phyloP scores from a whole-genome alignment of 2,113 vertebrate genomes.

The Dasyurus viverrinus region DNA sequence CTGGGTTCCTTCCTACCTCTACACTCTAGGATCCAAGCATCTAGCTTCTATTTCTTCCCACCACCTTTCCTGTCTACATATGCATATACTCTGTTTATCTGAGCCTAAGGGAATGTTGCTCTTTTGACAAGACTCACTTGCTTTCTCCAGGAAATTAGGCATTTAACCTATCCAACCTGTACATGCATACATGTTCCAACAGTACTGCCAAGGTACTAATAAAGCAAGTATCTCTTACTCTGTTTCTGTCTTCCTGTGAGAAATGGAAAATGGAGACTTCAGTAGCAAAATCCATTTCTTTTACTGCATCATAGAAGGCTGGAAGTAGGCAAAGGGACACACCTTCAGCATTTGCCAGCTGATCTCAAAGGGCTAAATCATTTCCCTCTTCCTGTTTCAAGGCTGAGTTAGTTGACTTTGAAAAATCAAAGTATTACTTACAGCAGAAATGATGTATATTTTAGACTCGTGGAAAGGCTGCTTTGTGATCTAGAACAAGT shows the following conservation, averaged over 20 bases:
- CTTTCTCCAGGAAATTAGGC: neutral
- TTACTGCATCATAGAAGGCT: neutral
- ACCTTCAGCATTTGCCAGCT: conserved; percentile 17
- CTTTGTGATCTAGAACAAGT: conserved; percentile 17
- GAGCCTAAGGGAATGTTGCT: neutral
- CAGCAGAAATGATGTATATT: conserved; percentile 23
- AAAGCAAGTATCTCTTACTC: conserved; percentile 1
- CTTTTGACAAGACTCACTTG: neutral
- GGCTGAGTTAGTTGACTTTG: conserved; percentile 32
- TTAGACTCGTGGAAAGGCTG: neutral
- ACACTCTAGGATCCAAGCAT: neutral
- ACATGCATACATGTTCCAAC: neutral
- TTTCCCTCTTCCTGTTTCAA: conserved; percentile 57
- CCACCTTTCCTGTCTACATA: neutral
- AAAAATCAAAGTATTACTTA: conserved; percentile 19
- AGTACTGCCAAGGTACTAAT: neutral
- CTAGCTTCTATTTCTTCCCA: conserved; percentile 27
- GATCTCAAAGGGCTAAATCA: neutral
- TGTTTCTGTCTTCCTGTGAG: conserved; percentile 43
- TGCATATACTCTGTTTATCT: neutral
- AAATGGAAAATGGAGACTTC: conserved; percentile 28
- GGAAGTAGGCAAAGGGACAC: neutral
- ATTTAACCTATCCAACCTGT: neutral
- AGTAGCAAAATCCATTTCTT: neutral
- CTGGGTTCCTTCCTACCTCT: neutral